A percentile compares a stretch with the other conserved stretches of the same genome.
Evolutionary conservation across 2,888 invertebrate species (phyloP).

Genomic region (Lysandra coridon): DNA sequence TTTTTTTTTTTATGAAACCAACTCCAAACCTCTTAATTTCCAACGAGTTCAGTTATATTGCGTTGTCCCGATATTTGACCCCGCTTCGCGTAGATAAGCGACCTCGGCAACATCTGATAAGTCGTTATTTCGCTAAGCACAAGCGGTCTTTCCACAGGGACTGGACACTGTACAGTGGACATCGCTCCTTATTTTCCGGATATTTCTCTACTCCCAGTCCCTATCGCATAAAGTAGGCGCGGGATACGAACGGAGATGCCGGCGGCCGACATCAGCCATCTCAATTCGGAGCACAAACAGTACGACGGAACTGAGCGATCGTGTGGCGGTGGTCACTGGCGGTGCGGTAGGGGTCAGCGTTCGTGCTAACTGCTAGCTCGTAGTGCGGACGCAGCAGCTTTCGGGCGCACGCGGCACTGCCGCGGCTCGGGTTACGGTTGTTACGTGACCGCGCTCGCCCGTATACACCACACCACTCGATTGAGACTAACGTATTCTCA

Average conservation of each 20-base stretch:
- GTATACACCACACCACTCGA: neutral
- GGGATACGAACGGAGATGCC: neutral
- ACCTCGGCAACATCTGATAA: neutral
- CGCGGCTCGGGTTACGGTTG: neutral
- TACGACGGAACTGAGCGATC: too few relatives aligned
- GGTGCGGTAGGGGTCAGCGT: neutral
- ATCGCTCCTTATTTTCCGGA: too few relatives aligned
- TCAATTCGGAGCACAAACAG: too few relatives aligned
- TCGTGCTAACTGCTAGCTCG: neutral
- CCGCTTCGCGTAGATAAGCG: neutral
- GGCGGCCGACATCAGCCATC: neutral
- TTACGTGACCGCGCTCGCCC: neutral
- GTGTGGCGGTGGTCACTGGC: neutral
- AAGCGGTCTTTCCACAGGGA: neutral
- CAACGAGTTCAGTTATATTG: neutral
- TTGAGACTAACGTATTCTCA: neutral
- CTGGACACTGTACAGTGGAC: too few relatives aligned
- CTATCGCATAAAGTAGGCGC: neutral
- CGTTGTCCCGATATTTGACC: slow-evolving; percentile 4
- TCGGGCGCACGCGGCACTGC: neutral
- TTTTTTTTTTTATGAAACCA: too few relatives aligned
- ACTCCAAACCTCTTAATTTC: neutral
- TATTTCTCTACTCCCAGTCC: neutral
- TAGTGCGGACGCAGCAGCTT: neutral
- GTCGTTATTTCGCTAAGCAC: neutral